Base-by-base conservation (phyloP, 2,113 vertebrate species). In the Chamaea fasciata region DNA sequence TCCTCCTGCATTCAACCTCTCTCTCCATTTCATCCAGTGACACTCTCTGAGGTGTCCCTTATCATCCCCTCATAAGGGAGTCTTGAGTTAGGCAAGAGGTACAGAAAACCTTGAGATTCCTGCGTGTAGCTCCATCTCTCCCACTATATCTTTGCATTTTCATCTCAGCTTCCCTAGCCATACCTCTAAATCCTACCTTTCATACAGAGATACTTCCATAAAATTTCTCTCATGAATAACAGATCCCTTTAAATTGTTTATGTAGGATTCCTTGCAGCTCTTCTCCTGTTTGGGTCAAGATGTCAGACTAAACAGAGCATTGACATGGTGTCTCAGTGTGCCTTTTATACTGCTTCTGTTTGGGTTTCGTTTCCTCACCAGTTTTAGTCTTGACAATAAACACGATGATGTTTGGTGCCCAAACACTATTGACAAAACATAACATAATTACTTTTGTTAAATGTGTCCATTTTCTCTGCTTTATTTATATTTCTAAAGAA, bases 191-290 rank as follows among this genome's bases (percentile, higher is more conserved):
- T 62, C 28, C 47, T 37, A 4, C 44, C 64, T 89, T 90, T 88
- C 33, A 35, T 67, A 35, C 42, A 86, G 64, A 81, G 92, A 35
- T 80, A 55, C 42, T 86, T 86, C 52, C 55, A 90, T 68, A 89
- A 90, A 86, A 28, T 47, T 42, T 67, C 88, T 67, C 33, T 78
- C 60, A 89, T 90, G 15, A 93, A 90, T 94, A 93, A 93, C 60
- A 78, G 56, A 95, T 83, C 2, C 14, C 22, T 89, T 83, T 89
- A 63, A 93, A 94, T 93, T 89, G 75, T 97, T 90, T 81, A 89
- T 59, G 14, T 10, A 94, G 59, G 46, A 63, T 83, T 96, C 90
- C 39, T 63, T 70, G 75, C 82, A 22, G 10, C 47, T 90, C 31
- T 76, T 85, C 63, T 91, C 44, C 60, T 80, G 59, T 70, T 93